A percentile compares a stretch with the other conserved stretches of the same genome.
Evolutionary conservation across 2,888 invertebrate species (phyloP).

Genomic region (Priocnemis perturbator): DNA sequence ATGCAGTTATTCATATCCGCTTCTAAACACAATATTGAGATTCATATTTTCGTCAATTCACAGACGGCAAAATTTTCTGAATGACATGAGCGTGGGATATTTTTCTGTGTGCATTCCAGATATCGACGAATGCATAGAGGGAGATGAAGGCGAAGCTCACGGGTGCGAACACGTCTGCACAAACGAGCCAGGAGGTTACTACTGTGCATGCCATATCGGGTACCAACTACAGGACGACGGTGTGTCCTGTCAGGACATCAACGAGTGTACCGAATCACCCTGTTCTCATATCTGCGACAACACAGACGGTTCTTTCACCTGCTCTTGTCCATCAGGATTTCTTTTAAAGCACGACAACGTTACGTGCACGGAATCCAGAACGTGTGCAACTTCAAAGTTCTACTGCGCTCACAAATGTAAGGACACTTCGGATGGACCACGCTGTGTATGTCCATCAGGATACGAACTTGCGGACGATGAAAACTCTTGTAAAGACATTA

Average conservation of each 20-base stretch:
- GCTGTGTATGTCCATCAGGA: conserved; percentile 78
- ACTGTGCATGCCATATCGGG: conserved; percentile 73
- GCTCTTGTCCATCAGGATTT: conserved; percentile 76
- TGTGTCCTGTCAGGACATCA: conserved; percentile 63
- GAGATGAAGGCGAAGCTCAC: conserved; percentile 75
- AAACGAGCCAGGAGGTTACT: conserved; percentile 72
- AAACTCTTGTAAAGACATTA: conserved; percentile 75
- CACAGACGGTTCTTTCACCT: conserved; percentile 68
- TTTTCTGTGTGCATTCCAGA: conserved; percentile 67
- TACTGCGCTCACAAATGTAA: conserved; percentile 65
- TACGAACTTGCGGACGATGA: conserved; percentile 72
- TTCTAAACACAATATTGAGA: background rate
- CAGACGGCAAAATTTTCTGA: background rate
- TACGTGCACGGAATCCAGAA: conserved; percentile 59
- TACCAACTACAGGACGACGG: conserved; percentile 68
- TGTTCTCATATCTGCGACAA: conserved; percentile 68
- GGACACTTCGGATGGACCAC: conserved; percentile 55
- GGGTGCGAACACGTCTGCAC: conserved; percentile 77
- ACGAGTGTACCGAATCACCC: conserved; percentile 66
- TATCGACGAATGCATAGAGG: conserved; percentile 77
- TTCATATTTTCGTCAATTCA: background rate
- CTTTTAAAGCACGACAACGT: conserved; percentile 54
- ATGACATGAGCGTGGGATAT: too few relatives aligned
- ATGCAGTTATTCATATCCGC: too few relatives aligned
- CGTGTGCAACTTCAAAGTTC: conserved; percentile 46